Conservation (phyloP, 30 jellyfish, hydroid and myxozoan species). For the Hydractinia echinata region DNA sequence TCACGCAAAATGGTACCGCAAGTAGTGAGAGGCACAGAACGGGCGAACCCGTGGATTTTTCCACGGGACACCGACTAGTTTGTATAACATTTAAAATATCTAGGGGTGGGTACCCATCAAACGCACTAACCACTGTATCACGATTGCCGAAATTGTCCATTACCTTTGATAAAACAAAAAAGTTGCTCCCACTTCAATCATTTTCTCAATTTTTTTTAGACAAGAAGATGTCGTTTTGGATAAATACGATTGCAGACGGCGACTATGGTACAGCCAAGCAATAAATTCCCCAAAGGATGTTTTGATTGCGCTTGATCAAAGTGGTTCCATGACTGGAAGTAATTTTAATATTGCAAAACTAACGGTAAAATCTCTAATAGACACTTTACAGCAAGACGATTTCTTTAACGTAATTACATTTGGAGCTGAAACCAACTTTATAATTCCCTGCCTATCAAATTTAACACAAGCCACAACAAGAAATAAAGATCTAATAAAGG, state of each 20-base stretch:
- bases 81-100: too few species aligned
- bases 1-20: too few species aligned
- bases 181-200: too few species aligned
- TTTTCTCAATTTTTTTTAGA: not conserved
- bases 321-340: slow-evolving; percentile 79
- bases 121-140: not conserved
- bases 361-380: slow-evolving; percentile 51
- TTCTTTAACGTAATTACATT: slow-evolving; percentile 62
- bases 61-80: too few species aligned
- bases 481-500: not conserved
- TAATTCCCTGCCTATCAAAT: not conserved
- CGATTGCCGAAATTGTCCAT: not conserved
- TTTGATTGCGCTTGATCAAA: slow-evolving; percentile 52
- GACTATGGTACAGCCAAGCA: slow-evolving; percentile 44
- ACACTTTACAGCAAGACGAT: slow-evolving; percentile 70
- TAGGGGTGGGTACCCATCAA: too few species aligned
- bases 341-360: slow-evolving; percentile 66
- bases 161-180: too few species aligned
- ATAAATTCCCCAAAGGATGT: slow-evolving; percentile 73
- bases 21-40: too few species aligned
- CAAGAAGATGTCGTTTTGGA: not conserved
- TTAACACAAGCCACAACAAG: slow-evolving; percentile 12
- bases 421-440: not conserved
- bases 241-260: slow-evolving; percentile 36
- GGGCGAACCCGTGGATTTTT: too few species aligned